These are phyloP conservation scores for Telmatherina bonti DNA, from an alignment of 2,797 vertebrate species.

Conservation along the genomic window DNA sequence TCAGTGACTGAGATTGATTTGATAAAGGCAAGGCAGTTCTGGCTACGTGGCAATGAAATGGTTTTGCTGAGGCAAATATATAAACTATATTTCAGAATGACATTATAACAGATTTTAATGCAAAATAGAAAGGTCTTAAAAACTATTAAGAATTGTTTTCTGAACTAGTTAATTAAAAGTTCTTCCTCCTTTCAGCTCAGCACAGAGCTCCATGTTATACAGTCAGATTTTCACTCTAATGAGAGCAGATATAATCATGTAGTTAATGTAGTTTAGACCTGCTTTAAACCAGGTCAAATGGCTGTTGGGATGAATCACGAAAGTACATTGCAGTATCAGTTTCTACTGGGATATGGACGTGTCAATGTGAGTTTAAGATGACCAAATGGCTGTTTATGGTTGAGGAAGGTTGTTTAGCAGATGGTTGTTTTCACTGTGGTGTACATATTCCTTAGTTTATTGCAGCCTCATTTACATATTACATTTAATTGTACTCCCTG, in stretches of 20 bases:
- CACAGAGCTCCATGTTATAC: constrained; percentile 37
- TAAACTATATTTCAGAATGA: neutral
- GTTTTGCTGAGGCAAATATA: neutral
- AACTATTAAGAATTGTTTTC: constrained; percentile 23
- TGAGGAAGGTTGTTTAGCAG: constrained; percentile 62
- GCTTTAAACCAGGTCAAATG: constrained; percentile 75
- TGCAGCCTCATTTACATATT: constrained; percentile 45
- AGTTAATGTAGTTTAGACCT: constrained; percentile 64
- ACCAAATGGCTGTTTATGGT: constrained; percentile 62
- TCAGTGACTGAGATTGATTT: neutral
- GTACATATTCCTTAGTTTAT: constrained; percentile 27
- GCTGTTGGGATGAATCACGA: constrained; percentile 64
- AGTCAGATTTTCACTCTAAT: constrained; percentile 62
- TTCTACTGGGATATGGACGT: constrained; percentile 55
- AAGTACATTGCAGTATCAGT: constrained; percentile 54
- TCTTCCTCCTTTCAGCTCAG: constrained; percentile 36
- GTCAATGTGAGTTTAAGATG: constrained; percentile 59
- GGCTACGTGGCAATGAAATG: neutral
- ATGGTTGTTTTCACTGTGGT: constrained; percentile 50
- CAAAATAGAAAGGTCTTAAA: constrained; percentile 1
- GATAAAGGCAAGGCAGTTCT: neutral
- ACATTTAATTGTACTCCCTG: constrained; percentile 32
- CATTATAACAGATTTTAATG: constrained; percentile 26
- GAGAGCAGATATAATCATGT: constrained; percentile 59
- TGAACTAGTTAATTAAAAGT: constrained; percentile 39